Base-by-base conservation (phyloP, 1,140 invertebrate genomes). In the Scaptodrosophila lebanonensis region DNA sequence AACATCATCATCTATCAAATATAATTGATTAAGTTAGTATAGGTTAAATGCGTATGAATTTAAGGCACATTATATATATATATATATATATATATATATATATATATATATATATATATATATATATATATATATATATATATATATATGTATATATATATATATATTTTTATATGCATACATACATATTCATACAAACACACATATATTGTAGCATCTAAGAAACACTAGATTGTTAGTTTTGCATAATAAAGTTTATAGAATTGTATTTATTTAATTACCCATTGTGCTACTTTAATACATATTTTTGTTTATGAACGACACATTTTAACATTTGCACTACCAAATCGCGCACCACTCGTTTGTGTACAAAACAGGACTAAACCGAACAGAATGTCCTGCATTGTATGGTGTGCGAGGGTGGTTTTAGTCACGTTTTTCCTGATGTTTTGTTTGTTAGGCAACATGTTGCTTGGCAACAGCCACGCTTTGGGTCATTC, bases 1-100 rank as follows among this genome's bases (percentile, higher is more conserved):
- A 79, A 79, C 68, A 77, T 79, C 73, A n/a, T n/a, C 69, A 77
- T 73, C 63, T 71, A 77, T 66, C 39, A 57, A 77, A 4, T 25
- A 3, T 25, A 25, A 25, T 3, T 25, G 73, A 77, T 77, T 77
- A 77, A 73, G 38, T 36, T 49, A 45, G 32, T n/a, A n/a, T n/a
- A n/a, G n/a, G n/a, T n/a, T n/a, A n/a, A n/a, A n/a, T n/a, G 54
- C 60, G 38, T 45, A 35, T 51, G 36, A 40, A 45, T 53, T 68
- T 56, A 66, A 47, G 66, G 53, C 47, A 45, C 45, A 47, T 48
- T 48, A 50, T 44, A 22, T 47, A 57, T 54, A 49, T 38, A 44
- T 13, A 47, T 11, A 49, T 39, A 30, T 27, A 38, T 16, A 39
- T 12, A 32, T 35, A 40, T 12, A 30, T 25, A 44, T 11, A 44